Base-by-base conservation (phyloP, 2,113 vertebrate genomes). In the Thunnus maccoyii region DNA sequence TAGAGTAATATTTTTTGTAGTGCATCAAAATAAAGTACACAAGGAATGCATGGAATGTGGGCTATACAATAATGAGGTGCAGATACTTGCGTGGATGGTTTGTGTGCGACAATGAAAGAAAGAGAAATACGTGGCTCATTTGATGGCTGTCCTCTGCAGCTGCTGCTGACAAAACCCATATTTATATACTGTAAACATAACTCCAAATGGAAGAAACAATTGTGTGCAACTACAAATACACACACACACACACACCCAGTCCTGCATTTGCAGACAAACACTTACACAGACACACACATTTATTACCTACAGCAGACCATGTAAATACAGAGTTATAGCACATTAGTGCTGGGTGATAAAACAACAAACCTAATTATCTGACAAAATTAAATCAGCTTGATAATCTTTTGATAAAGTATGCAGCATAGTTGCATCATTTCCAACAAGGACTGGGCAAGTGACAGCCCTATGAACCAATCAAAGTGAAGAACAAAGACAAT, bases 11-110 rank as follows among this genome's bases (percentile, higher is more conserved):
- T 25, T 47, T 76, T 61, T 54, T 65, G 50, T 25, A 27, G 0
- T 17, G 3, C 16, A 36, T 17, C 13, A 52, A 25, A 30, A 27
- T 36, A n/a, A 65, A 55, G 44, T 44, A 52, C 6, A 64, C 6
- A 46, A 69, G 52, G 32, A 54, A 46, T 27, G 56, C 22, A 51
- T 14, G 18, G 72, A 52, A 22, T 36, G 44, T 10, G n/a, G 67
- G 74, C 55, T 66, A 71, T 76, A 51, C 80, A 83, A 89, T 86
- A 90, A 92, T 86, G 89, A 89, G 71, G 66, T 27, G 61, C 67
- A 76, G 72, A 80, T 27, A 58, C 20, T 64, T 0, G 5, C 18
- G 18, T 32, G 72, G 55, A 55, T 46, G 47, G 50, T 72, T 71
- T 75, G 57, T 77, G 82, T 72, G 62, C 17, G 41, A 73, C 46